phyloP scores from a whole-genome alignment of 2,113 vertebrate genomes.

The Apeltes quadracus region DNA sequence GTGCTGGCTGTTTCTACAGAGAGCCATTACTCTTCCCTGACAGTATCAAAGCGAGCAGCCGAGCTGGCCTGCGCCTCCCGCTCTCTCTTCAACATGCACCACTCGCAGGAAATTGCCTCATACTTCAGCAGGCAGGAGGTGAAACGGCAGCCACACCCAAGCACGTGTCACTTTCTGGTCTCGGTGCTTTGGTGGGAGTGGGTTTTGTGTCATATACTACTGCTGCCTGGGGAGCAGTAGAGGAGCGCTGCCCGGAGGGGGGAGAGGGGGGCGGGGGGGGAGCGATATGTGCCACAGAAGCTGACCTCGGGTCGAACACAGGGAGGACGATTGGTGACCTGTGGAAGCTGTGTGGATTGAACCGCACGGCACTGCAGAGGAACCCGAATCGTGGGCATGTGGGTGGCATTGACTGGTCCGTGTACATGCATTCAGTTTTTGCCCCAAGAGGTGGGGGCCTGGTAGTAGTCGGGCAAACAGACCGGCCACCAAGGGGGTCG shows the following conservation, averaged over 20 bases:
- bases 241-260: slow-evolving; percentile 64
- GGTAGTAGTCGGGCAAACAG: too few relatives aligned
- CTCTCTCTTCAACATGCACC: slow-evolving; percentile 69
- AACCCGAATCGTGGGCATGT: background rate
- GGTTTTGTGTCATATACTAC: slow-evolving; percentile 76
- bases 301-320: slow-evolving; percentile 49
- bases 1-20: slow-evolving; percentile 72
- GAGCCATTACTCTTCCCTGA: slow-evolving; percentile 81
- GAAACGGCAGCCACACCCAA: slow-evolving; percentile 80
- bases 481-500: too few relatives aligned
- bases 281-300: slow-evolving; percentile 74
- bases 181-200: slow-evolving; percentile 77
- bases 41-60: slow-evolving; percentile 78
- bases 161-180: slow-evolving; percentile 79
- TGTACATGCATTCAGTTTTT: background rate
- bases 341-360: slow-evolving; percentile 64
- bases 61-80: slow-evolving; percentile 57
- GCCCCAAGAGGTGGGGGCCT: too few relatives aligned
- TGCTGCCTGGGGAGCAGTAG: slow-evolving; percentile 74
- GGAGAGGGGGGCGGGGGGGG: slow-evolving; percentile 70
- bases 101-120: slow-evolving; percentile 82
- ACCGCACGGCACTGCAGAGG: slow-evolving; percentile 53
- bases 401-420: background rate
- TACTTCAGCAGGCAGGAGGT: slow-evolving; percentile 83
- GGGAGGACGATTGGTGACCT: slow-evolving; percentile 17